Base-by-base conservation (phyloP, 2,113 vertebrate genomes). In the Engystomops pustulosus region DNA sequence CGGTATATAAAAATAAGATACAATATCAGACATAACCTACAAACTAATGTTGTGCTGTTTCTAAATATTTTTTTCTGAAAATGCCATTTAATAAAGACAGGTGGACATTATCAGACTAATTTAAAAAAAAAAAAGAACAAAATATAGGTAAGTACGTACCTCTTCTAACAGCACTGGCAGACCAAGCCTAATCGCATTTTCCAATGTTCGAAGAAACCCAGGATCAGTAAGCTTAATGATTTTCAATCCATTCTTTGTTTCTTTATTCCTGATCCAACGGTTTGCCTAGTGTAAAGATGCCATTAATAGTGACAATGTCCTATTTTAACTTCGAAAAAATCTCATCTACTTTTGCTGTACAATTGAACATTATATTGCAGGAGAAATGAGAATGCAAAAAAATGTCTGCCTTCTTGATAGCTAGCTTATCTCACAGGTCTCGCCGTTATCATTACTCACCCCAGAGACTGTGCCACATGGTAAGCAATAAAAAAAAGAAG, bases 161-260 rank as follows among this genome's bases (percentile, higher is more conserved):
- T 96, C 94, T 89, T 96, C 95, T 49, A 96, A 88, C 25, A 96
- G 89, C 12, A 96, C 93, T 38, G 95, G 94, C 84, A 92, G 89
- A 0, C 94, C 94, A 86, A 96, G 90, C 17, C 93, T 89, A 79
- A 96, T 95, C 2, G 93, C 92, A 72, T 95, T 96, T 89, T 96
- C 95, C 5, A 95, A 90, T 0, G 88, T 95, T 7, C 91, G 90
- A 12, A 96, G 91, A 85, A 96, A 96, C 80, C 86, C 91, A 32
- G 72, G 67, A 72, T 96, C 95, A 0, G 93, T 96, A 18, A 96
- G 91, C 85, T 96, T 97, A 89, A 96, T 95, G 86, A 96, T 89
- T 79, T 95, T 95, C 41, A 97, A 90, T 14, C 93, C 93, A 60
- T 88, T 88, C 86, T 90, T 94, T 25, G 86, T 87, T 89, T 96